These are phyloP conservation scores for Bucco capensis DNA, from an alignment of 2,113 vertebrate species.

Conservation along the genomic window DNA sequence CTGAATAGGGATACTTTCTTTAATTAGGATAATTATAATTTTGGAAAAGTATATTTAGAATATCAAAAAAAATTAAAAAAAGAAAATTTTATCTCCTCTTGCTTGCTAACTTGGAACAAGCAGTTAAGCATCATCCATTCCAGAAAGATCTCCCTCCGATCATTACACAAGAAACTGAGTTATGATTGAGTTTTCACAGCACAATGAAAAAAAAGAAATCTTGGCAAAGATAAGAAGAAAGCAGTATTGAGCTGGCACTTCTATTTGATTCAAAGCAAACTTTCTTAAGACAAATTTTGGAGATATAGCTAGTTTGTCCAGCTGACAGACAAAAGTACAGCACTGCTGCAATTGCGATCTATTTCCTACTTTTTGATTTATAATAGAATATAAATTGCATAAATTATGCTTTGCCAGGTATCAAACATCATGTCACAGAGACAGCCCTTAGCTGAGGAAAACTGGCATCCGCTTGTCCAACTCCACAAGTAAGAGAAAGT, in stretches of 20 bases:
- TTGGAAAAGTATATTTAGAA: not conserved
- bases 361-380: slow-evolving; percentile 9
- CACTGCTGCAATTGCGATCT: not conserved
- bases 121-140: not conserved
- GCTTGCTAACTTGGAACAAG: not conserved
- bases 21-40: not conserved
- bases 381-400: slow-evolving; percentile 23
- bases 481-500: slow-evolving; percentile 67
- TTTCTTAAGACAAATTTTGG: not conserved
- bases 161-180: not conserved
- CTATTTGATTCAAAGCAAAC: not conserved
- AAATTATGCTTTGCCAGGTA: slow-evolving; percentile 46
- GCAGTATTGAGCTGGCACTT: not conserved
- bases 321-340: not conserved
- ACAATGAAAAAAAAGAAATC: not conserved
- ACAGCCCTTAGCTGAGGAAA: slow-evolving; percentile 60
- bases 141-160: not conserved
- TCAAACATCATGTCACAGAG: slow-evolving; percentile 60
- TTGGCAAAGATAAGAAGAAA: not conserved
- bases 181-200: not conserved
- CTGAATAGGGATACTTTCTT: not conserved
- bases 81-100: not conserved
- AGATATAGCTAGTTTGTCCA: not conserved
- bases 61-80: not conserved
- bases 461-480: slow-evolving; percentile 69